Evolutionary conservation across 1,140 invertebrate genomes (phyloP), one percentile per base, ranked within the genome.

Genomic region (Pachypeltis micranthus): DNA sequence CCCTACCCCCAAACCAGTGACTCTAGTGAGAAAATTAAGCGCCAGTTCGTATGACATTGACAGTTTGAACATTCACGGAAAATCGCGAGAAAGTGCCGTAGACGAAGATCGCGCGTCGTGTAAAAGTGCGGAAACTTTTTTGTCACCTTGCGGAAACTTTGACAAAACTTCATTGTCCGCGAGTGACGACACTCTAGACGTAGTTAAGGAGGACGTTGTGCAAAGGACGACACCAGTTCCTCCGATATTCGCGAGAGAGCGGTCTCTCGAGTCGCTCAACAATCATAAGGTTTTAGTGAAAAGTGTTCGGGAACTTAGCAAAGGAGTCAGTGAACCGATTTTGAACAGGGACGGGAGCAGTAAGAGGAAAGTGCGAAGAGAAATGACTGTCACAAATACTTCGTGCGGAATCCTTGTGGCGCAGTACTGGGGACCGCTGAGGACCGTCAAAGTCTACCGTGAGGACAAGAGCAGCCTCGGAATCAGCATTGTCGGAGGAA

Each of bases 401-500:
- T 66, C 67, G 24, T 64, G 74, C 10, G 69, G 75, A 59, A 75
- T 79, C 23, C 73, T 79, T 19, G 76, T 80, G 63, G 83, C 85
- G 10, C 90, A 91, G 69, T 88, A 92, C 63, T 97, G 93, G 93
- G 92, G 93, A 0, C 83, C 88, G 0, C 84, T 89, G 29, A 79
- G 91, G 64, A 77, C 79, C 1, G 88, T 96, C 2, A 77, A 82
- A 64, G 77, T 96, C 27, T 76, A 80, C 44, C 75, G 91, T 51
- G 84, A 90, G 69, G 82, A 85, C 0, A 82, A 83, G 21, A 82
- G 83, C 76, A 81, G 86, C 70, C 78, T 96, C 12, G 96, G 96
- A 1, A 96, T 99, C 73, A 96, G 91, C 75, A 98, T 99, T 70
- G 94, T 99, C 55, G 93, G 95, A 61, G 93, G 93, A 67, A 93